Evolutionary conservation across 2,888 invertebrate genomes (phyloP), one percentile per base, ranked within the genome.

Genomic region (Cheilosia vulpina): DNA sequence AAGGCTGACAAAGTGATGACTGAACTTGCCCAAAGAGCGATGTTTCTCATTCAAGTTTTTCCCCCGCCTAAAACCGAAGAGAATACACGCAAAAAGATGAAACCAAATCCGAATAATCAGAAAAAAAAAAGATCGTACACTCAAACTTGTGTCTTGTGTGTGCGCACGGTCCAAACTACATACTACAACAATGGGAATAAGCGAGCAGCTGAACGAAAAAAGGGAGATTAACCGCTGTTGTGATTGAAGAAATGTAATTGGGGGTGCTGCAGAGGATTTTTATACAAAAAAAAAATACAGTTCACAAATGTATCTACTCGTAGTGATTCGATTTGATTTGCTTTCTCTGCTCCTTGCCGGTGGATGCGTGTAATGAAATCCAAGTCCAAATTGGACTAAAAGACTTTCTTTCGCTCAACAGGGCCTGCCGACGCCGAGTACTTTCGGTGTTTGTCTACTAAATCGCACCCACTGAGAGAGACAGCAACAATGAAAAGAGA

Each of bases 321-420:
- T 58, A 38, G 19, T 38, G 3, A 38, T 38, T 38, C 38, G 34
- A 41, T 66, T 66, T 63, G 45, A 63, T 57, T 75, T 76, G 53
- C 47, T 47, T 45, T 34, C 17, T n/a, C 24, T n/a, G 7, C 7
- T 34, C 34, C 34, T 38, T 41, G 17, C 41, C 57, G 45, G 15
- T 41, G 34, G 27, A 27, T 19, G 43, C 27, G 43, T 27, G 53
- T 62, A 62, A 60, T 68, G 53, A 62, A 76, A 68, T 71, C 43
- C 50, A 65, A 63, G 52, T 31, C 52, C 43, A 52, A 79, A 72
- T 79, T 71, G 65, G 50, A 55, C 63, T 65, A 63, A 78, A 55
- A 62, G 65, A 72, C 21, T 55, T 47, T 21, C 21, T 13, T 13
- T 27, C n/a, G 31, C 24, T 31, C 43, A 45, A 31, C 21, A 52